Evolutionary conservation across 2,888 invertebrate species (phyloP).

Genomic region (Dicycla oo): DNA sequence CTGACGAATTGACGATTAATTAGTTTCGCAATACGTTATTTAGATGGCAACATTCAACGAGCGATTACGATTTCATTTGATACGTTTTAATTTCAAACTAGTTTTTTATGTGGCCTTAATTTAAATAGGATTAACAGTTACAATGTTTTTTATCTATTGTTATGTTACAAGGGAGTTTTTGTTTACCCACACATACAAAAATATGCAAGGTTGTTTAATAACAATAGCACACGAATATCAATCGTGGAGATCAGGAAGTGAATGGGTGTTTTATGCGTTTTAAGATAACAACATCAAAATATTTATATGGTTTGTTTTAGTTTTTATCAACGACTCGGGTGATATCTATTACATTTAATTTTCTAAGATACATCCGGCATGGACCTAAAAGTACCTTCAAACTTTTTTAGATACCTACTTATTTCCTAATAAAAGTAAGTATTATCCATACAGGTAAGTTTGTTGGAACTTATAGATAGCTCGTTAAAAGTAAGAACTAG

Average conservation of each 20-base stretch:
- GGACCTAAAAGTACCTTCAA: neutral
- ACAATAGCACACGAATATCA: conserved; percentile 54
- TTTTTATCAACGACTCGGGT: conserved; percentile 47
- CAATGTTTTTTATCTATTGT: conserved; percentile 36
- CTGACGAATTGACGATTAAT: conserved; percentile 21
- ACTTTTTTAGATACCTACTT: neutral
- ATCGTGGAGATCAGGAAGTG: conserved; percentile 64
- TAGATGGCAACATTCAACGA: conserved; percentile 25
- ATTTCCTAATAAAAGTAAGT: too few species aligned
- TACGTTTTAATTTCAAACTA: conserved; percentile 52
- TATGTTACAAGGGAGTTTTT: conserved; percentile 41
- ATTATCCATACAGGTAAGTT: neutral
- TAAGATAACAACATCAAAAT: conserved; percentile 53
- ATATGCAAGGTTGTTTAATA: conserved; percentile 52
- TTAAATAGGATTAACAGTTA: conserved; percentile 49
- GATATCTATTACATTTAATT: too few species aligned
- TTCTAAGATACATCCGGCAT: conserved; percentile 7
- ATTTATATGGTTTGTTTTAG: conserved; percentile 61
- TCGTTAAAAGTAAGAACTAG: neutral
- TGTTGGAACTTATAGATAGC: neutral
- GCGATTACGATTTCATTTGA: conserved; percentile 19
- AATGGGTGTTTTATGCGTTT: conserved; percentile 50
- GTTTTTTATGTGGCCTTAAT: conserved; percentile 53
- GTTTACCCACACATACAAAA: conserved; percentile 44
- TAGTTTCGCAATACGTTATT: conserved; percentile 28